These are phyloP conservation scores for Metellina segmentata DNA, from an alignment of 2,888 invertebrate species.

Conservation along the genomic window DNA sequence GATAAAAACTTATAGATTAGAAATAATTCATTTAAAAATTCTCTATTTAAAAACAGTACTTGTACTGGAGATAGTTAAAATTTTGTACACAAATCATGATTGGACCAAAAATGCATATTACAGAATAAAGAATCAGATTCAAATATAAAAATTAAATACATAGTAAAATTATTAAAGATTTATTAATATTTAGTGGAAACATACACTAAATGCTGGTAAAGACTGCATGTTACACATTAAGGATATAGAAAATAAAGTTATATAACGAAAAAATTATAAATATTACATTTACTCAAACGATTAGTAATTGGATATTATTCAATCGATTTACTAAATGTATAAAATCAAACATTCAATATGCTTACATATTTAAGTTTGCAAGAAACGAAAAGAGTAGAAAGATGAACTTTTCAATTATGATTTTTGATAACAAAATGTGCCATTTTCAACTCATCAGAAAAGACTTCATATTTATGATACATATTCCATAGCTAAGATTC, in stretches of 20 bases:
- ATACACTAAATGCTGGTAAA: slow-evolving; percentile 7
- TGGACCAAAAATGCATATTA: too few species aligned
- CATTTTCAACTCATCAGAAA: neutral
- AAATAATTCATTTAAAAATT: too few species aligned
- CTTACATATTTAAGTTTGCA: neutral
- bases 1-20: too few species aligned
- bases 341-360: neutral
- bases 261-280: too few species aligned
- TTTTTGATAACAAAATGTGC: too few species aligned
- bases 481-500: neutral
- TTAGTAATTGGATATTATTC: neutral
- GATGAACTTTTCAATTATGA: too few species aligned
- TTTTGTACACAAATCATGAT: too few species aligned
- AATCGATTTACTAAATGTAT: neutral
- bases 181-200: neutral
- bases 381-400: neutral
- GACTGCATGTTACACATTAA: slow-evolving; percentile 12
- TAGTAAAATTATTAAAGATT: neutral
- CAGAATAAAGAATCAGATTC: too few species aligned
- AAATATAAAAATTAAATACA: neutral
- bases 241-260: neutral
- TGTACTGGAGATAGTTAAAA: too few species aligned
- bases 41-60: too few species aligned
- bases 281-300: too few species aligned
- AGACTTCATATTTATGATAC: neutral